Evolutionary conservation across 2,888 invertebrate genomes (phyloP).

Genomic region (Agriopis marginaria): DNA sequence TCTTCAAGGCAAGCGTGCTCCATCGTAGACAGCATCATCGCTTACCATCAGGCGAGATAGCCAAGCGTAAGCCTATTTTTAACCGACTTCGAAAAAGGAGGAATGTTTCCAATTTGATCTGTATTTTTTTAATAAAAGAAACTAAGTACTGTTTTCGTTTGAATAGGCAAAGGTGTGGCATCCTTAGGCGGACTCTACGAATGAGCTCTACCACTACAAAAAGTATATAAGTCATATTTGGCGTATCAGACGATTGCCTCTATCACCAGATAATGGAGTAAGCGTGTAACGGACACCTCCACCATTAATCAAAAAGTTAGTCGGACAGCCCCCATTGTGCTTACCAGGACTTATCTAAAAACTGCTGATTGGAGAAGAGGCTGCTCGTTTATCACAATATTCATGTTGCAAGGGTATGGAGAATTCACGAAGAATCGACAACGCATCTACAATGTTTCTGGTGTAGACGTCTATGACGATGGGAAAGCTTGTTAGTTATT

Average conservation of each 20-base stretch:
- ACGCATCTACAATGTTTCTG: background rate
- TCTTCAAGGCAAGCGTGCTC: too few species aligned
- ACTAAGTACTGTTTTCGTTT: too few species aligned
- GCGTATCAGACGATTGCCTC: slow-evolving; percentile 14
- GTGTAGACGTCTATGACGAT: background rate
- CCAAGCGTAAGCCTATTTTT: too few species aligned
- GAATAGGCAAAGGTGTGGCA: too few species aligned
- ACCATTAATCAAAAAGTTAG: slow-evolving; percentile 61
- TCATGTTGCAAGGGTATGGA: slow-evolving; percentile 5
- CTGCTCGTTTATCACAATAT: slow-evolving; percentile 27
- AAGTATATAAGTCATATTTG: slow-evolving; percentile 7
- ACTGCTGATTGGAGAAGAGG: slow-evolving; percentile 27
- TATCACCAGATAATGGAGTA: slow-evolving; percentile 53
- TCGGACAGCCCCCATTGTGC: slow-evolving; percentile 47
- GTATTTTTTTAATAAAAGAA: too few species aligned
- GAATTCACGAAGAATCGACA: background rate
- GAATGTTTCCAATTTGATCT: too few species aligned
- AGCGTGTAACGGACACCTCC: slow-evolving; percentile 53
- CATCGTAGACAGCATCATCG: too few species aligned
- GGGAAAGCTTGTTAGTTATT: too few species aligned
- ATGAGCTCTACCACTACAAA: too few species aligned
- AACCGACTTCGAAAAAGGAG: too few species aligned
- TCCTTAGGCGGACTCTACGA: too few species aligned
- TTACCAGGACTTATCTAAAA: slow-evolving; percentile 38
- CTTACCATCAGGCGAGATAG: too few species aligned